Percentiles rank a stretch among this genome's conserved stretches.
These are phyloP conservation scores for Platichthys flesus DNA, from an alignment of 2,113 vertebrate genomes.

Conservation along the genomic window DNA sequence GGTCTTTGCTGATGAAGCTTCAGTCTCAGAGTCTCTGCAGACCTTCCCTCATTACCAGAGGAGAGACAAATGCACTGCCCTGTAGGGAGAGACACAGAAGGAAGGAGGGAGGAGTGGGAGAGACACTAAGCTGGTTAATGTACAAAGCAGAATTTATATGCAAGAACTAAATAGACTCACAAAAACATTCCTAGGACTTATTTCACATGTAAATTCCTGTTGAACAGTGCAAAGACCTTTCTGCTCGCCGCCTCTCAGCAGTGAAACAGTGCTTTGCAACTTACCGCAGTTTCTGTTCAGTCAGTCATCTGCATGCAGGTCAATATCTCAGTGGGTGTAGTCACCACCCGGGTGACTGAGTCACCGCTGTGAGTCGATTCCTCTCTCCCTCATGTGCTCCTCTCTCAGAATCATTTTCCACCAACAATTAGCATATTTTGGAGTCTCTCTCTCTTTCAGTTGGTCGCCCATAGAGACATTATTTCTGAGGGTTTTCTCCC, in stretches of 20 bases:
- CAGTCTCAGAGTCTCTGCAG: slow-evolving; percentile 66
- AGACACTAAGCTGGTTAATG: background rate
- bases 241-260: background rate
- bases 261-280: background rate
- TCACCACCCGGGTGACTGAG: background rate
- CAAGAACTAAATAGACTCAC: background rate
- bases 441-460: background rate
- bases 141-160: background rate
- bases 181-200: background rate
- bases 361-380: background rate
- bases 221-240: background rate
- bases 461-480: background rate
- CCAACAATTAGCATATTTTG: background rate
- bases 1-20: slow-evolving; percentile 77
- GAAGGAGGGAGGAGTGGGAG: slow-evolving; percentile 7
- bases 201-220: background rate
- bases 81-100: slow-evolving; percentile 23
- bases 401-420: background rate
- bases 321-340: background rate
- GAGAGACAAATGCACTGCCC: slow-evolving; percentile 56
- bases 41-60: slow-evolving; percentile 71
- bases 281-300: background rate
- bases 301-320: background rate
- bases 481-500: no score
- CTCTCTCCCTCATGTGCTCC: background rate